Evolutionary conservation across 1,140 invertebrate species (phyloP).

Genomic region (Radopholus similis): DNA sequence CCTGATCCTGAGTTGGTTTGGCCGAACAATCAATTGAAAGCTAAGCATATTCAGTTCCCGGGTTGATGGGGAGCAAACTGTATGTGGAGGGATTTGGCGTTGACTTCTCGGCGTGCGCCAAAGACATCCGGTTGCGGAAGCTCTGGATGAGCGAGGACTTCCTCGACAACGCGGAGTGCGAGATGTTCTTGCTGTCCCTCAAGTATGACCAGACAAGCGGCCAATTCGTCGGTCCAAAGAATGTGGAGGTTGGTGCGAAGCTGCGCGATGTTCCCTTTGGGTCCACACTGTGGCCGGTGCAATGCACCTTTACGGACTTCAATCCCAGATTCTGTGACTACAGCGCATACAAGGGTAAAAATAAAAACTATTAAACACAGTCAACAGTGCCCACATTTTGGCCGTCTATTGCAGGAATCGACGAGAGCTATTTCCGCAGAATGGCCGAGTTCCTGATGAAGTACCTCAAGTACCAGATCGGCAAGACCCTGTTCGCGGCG

Average conservation of each 20-base stretch:
- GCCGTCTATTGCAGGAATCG: no score
- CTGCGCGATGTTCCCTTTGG: neutral
- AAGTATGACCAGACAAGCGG: neutral
- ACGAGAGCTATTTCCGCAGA: neutral
- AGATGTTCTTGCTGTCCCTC: neutral
- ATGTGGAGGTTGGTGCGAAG: neutral
- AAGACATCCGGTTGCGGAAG: neutral
- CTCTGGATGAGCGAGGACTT: neutral
- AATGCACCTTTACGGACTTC: neutral
- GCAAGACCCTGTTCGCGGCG: neutral
- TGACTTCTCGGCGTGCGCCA: neutral
- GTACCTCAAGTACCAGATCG: neutral
- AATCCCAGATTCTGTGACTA: no score
- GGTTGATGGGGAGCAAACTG: neutral
- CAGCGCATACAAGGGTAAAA: no score
- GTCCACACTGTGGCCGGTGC: neutral
- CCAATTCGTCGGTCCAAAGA: neutral
- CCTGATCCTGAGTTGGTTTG: neutral
- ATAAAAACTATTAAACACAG: no score
- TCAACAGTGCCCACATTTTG: no score
- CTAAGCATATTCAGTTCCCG: neutral
- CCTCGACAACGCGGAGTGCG: neutral
- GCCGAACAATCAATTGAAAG: neutral
- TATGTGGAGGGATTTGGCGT: neutral
- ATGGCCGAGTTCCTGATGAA: neutral